Evolutionary conservation across 2,797 vertebrate species (phyloP).

Genomic region (Myotis daubentonii): DNA sequence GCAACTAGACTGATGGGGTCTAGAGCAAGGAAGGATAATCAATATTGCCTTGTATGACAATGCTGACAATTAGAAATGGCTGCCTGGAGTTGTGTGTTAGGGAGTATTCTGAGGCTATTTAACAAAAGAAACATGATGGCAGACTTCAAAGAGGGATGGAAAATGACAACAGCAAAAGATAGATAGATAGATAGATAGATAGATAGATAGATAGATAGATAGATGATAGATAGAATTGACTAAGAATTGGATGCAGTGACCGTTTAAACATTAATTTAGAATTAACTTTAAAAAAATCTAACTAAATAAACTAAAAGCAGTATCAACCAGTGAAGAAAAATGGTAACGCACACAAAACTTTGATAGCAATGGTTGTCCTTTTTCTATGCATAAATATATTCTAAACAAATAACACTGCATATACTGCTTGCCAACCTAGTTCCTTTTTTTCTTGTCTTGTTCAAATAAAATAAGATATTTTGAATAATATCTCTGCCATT

Average conservation of each 20-base stretch:
- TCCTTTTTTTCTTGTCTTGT: conserved; percentile 5
- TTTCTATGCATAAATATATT: conserved; percentile 29
- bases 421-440: neutral
- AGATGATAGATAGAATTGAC: neutral
- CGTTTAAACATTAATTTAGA: neutral
- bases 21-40: neutral
- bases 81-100: neutral
- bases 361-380: neutral
- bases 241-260: neutral
- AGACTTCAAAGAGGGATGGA: neutral
- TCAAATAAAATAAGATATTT: neutral
- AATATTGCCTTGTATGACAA: neutral
- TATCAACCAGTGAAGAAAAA: neutral
- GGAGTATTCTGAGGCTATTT: neutral
- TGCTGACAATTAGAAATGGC: neutral
- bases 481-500: conserved; percentile 23
- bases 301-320: conserved; percentile 11
- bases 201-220: neutral
- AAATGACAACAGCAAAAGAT: neutral
- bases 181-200: neutral
- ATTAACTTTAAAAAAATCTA: conserved; percentile 1
- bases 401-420: neutral
- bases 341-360: neutral
- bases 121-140: neutral
- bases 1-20: neutral